Percentiles rank a stretch among this genome's conserved stretches.
phyloP scores from a whole-genome alignment of 2,113 vertebrate species.

The Leiothrix lutea region DNA sequence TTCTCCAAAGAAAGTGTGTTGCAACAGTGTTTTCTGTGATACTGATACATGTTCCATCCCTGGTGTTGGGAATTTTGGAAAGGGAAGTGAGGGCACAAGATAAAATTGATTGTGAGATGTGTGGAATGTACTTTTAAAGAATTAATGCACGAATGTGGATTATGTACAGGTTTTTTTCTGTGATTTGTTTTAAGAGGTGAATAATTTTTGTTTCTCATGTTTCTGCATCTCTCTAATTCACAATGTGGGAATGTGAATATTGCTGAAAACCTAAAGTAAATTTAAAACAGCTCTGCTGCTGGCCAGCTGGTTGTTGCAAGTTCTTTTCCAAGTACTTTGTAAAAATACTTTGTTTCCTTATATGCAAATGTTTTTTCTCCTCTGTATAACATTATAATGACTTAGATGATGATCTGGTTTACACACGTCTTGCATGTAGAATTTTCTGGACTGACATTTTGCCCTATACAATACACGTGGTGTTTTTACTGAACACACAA shows the following conservation, averaged over 20 bases:
- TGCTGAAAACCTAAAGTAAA: neutral
- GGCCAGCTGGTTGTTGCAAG: neutral
- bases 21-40: neutral
- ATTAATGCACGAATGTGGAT: neutral
- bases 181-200: neutral
- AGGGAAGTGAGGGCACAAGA: neutral
- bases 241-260: neutral
- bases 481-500: neutral
- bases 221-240: neutral
- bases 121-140: neutral
- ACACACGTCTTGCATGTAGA: neutral
- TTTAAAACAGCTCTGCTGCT: neutral
- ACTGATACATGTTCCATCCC: rapidly evolving
- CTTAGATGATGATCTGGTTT: neutral
- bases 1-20: neutral
- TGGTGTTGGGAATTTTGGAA: neutral
- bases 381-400: neutral
- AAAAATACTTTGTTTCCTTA: neutral
- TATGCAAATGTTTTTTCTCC: neutral
- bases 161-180: neutral
- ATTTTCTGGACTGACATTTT: neutral
- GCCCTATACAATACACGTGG: neutral
- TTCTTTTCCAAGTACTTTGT: neutral
- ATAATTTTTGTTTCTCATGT: neutral
- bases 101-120: neutral